Evolutionary conservation across 1,140 invertebrate genomes (phyloP).

Genomic region (Drosophila orosa): DNA sequence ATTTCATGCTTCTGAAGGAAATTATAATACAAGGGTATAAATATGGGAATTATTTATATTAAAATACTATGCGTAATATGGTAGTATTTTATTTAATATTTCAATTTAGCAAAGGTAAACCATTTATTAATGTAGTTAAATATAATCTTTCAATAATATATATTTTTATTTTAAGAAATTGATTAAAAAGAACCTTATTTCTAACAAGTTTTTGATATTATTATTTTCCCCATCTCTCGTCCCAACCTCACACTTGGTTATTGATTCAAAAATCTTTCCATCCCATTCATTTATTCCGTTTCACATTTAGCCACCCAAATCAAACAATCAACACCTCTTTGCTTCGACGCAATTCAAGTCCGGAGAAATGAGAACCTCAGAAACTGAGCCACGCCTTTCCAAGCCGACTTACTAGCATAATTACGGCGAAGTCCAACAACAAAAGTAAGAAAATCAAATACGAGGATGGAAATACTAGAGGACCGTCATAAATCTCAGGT

Average conservation of each 20-base stretch:
- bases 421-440: conserved; percentile 47
- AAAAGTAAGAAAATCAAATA: conserved; percentile 31
- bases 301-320: conserved; percentile 62
- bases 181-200: not conserved
- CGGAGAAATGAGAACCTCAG: conserved; percentile 52
- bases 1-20: too few species aligned
- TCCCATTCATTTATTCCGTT: conserved; percentile 19
- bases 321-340: conserved; percentile 70
- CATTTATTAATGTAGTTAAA: too few species aligned
- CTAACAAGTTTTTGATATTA: not conserved
- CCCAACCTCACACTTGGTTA: not conserved
- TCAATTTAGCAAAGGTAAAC: too few species aligned
- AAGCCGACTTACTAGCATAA: conserved; percentile 55
- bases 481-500: conserved; percentile 65
- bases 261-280: not conserved
- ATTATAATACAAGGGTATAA: too few species aligned
- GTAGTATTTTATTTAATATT: too few species aligned
- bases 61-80: too few species aligned
- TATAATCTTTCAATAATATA: not conserved
- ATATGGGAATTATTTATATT: too few species aligned
- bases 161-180: not conserved
- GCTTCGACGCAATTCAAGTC: conserved; percentile 57
- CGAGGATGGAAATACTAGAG: conserved; percentile 3
- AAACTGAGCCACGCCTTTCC: conserved; percentile 50
- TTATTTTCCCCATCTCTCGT: not conserved